Evolutionary conservation across 2,888 invertebrate species (phyloP), one percentile per base, ranked within the genome.

Genomic region (Apamea crenata): DNA sequence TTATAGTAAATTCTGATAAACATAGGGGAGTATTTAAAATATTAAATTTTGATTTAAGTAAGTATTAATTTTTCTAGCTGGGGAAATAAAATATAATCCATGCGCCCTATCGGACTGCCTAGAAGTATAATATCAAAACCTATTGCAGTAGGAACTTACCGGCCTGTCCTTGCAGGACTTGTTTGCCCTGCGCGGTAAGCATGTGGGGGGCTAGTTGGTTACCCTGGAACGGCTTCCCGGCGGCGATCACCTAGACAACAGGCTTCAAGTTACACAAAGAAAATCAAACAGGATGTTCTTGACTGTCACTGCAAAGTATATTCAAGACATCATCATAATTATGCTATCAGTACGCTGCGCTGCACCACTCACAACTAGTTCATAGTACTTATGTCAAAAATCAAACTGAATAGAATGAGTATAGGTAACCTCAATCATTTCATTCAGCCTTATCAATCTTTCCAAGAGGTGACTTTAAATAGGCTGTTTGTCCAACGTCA

Each of bases 141-240:
- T 10, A 47, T 73, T 59, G 21, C 16, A 65, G 40, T 67, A 14
- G 61, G 47, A 77, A 93, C 95, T 96, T 93, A 97, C 97, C 97
- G 91, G 97, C 96, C 95, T 98, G 97, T 84, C 97, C 97, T 92
- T 98, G 98, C 2, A 98, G 94, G 84, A 98, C 98, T 91, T 98
- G 98, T 92, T 98, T 98, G 80, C 98, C 98, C 93, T 98, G 98
- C 1, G 98, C 97, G 0, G 98, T 98, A 65, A 99, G 95, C 98
- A 99, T 99, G 91, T 99, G 99, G 0, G 98, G 98, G 5, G 97
- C 97, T 73, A 98, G 94, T 87, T 98, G 98, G 89, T 98, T 98
- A 69, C 98, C 98, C 94, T 98, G 98, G 93, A 99, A 99, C 7
- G 98, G 98, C 93, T 99, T 99, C 47, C 98, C 98, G 36, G 98